A percentile compares a stretch with the other conserved stretches of the same genome.
Conservation (phyloP, 1,140 invertebrate species). For the Drosophila sucinea region DNA sequence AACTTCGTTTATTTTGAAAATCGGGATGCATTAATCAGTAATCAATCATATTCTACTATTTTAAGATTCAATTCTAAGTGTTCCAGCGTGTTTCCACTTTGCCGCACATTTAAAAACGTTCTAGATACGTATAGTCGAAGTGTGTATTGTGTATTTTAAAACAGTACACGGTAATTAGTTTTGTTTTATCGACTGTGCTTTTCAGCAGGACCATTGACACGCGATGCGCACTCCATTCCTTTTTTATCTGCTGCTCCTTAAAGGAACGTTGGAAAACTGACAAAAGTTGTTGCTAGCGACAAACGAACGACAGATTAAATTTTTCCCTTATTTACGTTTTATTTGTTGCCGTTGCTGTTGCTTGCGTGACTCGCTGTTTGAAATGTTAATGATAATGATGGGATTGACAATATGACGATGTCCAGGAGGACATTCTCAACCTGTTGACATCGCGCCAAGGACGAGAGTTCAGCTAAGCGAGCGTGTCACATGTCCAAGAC, state of each 20-base stretch:
- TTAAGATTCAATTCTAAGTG: no score
- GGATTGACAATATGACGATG: constrained; percentile 2
- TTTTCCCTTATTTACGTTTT: background rate
- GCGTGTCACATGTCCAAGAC: constrained; percentile 58
- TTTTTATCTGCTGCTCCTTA: background rate
- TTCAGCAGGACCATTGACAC: constrained; percentile 71
- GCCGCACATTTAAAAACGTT: no score
- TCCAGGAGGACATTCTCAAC: constrained; percentile 19
- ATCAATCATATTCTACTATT: no score
- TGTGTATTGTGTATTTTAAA: no score
- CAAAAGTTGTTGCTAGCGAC: constrained; percentile 14
- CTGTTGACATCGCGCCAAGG: constrained; percentile 44
- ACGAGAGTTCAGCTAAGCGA: constrained; percentile 40
- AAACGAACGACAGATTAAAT: background rate
- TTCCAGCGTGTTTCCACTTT: no score
- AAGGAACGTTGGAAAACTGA: constrained; percentile 24
- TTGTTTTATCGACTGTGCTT: constrained; percentile 56
- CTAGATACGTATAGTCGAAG: no score
- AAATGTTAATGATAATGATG: constrained; percentile 63
- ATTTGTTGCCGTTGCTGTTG: constrained; percentile 34
- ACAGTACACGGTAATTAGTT: background rate
- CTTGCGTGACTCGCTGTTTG: constrained; percentile 49
- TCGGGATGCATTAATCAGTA: no score
- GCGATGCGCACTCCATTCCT: constrained; percentile 50
- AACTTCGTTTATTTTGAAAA: no score